Conservation (phyloP, 2,888 invertebrate species). For the Prostheceraeus crozeri region DNA sequence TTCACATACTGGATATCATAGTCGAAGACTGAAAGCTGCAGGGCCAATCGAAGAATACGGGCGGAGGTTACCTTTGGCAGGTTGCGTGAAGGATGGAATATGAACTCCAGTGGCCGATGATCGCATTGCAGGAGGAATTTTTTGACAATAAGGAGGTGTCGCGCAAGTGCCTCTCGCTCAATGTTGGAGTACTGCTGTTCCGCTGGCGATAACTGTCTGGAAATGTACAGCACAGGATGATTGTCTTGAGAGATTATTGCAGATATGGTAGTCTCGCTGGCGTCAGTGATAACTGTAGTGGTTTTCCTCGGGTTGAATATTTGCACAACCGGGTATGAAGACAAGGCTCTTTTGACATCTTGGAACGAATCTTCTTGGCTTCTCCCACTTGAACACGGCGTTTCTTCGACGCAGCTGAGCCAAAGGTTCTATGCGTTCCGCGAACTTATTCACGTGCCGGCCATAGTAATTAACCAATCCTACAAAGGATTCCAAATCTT, state of each 20-base stretch:
- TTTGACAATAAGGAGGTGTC: constrained; percentile 29
- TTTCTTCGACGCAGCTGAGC: constrained; percentile 28
- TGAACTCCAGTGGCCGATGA: constrained; percentile 33
- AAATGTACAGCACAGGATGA: constrained; percentile 36
- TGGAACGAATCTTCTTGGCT: constrained; percentile 31
- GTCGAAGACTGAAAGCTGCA: constrained; percentile 23
- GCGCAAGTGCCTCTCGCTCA: constrained; percentile 33
- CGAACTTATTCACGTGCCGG: constrained; percentile 21
- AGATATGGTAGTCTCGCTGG: constrained; percentile 29
- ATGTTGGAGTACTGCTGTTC: constrained; percentile 33
- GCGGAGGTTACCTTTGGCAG: constrained; percentile 30
- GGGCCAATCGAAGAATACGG: constrained; percentile 24
- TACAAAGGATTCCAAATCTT: constrained; percentile 29
- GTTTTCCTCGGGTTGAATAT: constrained; percentile 28
- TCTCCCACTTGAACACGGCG: constrained; percentile 5
- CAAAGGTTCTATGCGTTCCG: constrained; percentile 33
- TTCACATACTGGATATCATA: constrained; percentile 34
- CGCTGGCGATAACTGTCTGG: constrained; percentile 21
- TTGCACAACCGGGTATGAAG: constrained; percentile 34
- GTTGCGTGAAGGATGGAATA: background rate
- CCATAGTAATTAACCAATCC: constrained; percentile 19
- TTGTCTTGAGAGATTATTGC: constrained; percentile 29
- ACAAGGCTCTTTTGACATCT: constrained; percentile 12
- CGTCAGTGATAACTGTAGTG: constrained; percentile 29
- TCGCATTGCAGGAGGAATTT: constrained; percentile 32